Evolutionary conservation across 2,797 vertebrate genomes (phyloP), one percentile per base, ranked within the genome.

Genomic region (Arctocebus calabarensis): DNA sequence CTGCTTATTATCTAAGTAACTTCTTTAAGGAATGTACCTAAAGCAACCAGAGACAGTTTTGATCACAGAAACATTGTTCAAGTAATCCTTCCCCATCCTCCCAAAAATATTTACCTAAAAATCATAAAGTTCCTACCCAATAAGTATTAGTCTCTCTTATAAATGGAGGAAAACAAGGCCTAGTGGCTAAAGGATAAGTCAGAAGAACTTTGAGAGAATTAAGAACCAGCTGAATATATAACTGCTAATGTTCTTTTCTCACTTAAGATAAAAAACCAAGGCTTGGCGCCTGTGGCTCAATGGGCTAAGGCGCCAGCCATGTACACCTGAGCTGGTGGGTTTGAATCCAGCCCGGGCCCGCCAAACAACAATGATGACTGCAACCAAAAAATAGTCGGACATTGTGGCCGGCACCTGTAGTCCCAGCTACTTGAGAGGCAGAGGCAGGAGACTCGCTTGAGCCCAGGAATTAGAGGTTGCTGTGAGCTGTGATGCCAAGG

Each of bases 71-170:
- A 90, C 37, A 22, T 12, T 77, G 78, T 55, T 87, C 77, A 88
- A 92, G 12, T 25, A 52, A 57, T 70, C 29, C 66, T 45, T 57
- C 14, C 22, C 68, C 45, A 55, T 27, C 68, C 25, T 12, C 0
- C 5, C 62, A 88, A 71, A 66, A 57, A 45, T 32, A 91, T 37
- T 71, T 52, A 73, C 43, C 70, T 90, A 95, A 78, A 70, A 70
- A 70, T 52, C 68, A 83, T 45, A 52, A 77, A 88, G 32, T 78
- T 90, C 79, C 74, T 93, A 55, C 74, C 52, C 88, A 96, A 5
- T 94, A 83, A 71, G 32, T 94, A 45, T 55, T 52, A 37, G 34
- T 74, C 27, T 92, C 88, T 86, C 59, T 90, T 32, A 78, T 20
- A 62, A 81, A 32, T 12, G 20, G 66, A 94, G 52, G 82, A 57